These are phyloP conservation scores for Anthonomus grandis DNA, from an alignment of 1,140 invertebrate species.

Conservation along the genomic window DNA sequence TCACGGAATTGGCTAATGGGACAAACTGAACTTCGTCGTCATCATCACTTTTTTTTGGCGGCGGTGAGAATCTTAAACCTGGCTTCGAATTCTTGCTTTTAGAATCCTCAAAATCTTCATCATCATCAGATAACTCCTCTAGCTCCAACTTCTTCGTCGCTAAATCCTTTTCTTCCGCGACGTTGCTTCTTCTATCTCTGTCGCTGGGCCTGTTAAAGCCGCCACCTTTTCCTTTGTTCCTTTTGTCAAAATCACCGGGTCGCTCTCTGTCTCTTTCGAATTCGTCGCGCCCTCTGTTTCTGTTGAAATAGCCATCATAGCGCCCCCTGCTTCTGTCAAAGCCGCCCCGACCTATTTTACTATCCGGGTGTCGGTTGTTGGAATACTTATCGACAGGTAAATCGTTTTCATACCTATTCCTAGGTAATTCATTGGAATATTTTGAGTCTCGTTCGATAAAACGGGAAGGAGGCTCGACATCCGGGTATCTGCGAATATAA, in stretches of 20 bases:
- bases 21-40: constrained; percentile 1
- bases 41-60: not conserved
- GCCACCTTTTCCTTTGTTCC: not conserved
- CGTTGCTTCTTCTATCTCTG: not conserved
- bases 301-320: not conserved
- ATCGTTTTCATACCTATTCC: no score
- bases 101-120: constrained; percentile 42
- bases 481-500: no score
- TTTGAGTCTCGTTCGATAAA: no score
- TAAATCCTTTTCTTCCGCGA: not conserved
- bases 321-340: not conserved
- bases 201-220: not conserved
- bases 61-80: constrained; percentile 4
- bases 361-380: no score
- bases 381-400: no score
- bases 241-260: not conserved
- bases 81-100: constrained; percentile 10
- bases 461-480: no score
- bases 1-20: constrained; percentile 21
- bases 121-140: constrained; percentile 45
- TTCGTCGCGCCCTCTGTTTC: not conserved
- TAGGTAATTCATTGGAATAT: no score
- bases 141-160: constrained; percentile 19
- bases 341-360: not conserved
- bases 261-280: constrained; percentile 1